Evolutionary conservation across 1,140 invertebrate genomes (phyloP).

Genomic region (Penaeus indicus): DNA sequence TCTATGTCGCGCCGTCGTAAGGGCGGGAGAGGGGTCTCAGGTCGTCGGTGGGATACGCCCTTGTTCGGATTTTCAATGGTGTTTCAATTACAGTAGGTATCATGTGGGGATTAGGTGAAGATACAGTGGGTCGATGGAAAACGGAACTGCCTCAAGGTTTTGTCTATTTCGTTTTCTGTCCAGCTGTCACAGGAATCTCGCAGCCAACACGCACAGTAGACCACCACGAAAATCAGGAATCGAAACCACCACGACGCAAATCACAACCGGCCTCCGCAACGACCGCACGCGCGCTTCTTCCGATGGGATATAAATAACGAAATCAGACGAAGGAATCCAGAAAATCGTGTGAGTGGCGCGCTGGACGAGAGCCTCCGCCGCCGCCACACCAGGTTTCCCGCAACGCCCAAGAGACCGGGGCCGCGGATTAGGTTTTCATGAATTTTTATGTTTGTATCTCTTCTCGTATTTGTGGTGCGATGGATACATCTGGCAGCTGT

Average conservation of each 20-base stretch:
- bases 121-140: constrained; percentile 55
- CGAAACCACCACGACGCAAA: too few relatives aligned
- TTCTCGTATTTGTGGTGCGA: constrained; percentile 53
- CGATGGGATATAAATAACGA: constrained; percentile 27
- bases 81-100: constrained; percentile 65
- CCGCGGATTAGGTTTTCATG: constrained; percentile 53
- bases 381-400: constrained; percentile 16
- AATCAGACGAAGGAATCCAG: constrained; percentile 37
- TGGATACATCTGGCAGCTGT: neutral
- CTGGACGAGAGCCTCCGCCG: neutral
- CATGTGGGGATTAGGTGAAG: constrained; percentile 65
- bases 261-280: too few relatives aligned
- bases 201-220: constrained; percentile 6
- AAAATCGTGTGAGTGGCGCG: neutral
- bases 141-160: constrained; percentile 17
- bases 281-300: neutral
- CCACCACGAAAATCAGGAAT: too few relatives aligned
- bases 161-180: neutral
- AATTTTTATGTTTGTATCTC: constrained; percentile 59
- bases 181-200: neutral
- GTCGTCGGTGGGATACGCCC: constrained; percentile 26
- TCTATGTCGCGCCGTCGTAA: neutral
- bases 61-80: constrained; percentile 57
- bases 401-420: constrained; percentile 1
- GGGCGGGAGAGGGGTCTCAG: neutral